Conservation (phyloP, 1,140 invertebrate genomes). For the Diploscapter pachys region DNA sequence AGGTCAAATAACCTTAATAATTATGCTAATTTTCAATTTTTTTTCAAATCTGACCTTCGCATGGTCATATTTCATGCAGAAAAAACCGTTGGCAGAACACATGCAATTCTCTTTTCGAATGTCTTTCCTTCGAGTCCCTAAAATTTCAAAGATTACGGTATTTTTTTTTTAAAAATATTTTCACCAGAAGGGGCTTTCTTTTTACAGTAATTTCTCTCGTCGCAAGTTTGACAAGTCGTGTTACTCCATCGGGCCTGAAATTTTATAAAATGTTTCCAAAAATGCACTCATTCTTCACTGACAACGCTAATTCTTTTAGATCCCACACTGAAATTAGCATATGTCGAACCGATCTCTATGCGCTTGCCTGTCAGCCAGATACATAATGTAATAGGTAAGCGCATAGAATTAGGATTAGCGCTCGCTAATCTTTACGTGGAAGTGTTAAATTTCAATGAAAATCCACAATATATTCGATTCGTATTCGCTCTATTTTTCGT, state of each 20-base stretch:
- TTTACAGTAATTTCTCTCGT: conserved; percentile 24
- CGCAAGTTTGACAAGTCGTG: conserved; percentile 43
- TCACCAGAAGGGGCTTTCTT: not conserved
- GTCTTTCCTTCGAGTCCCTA: conserved; percentile 1
- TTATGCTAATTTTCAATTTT: too few relatives aligned
- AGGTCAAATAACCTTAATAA: too few relatives aligned
- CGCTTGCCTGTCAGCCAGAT: too few relatives aligned
- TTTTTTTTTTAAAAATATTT: too few relatives aligned
- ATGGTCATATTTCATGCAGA: conserved; percentile 43
- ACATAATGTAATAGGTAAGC: too few relatives aligned
- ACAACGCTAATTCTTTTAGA: too few relatives aligned
- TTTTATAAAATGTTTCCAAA: not conserved
- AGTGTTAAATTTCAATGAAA: too few relatives aligned
- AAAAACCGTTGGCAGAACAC: conserved; percentile 38
- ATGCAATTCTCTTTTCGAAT: conserved; percentile 22
- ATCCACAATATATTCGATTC: not conserved
- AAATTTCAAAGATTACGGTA: not conserved
- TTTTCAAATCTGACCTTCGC: not conserved
- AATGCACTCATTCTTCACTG: too few relatives aligned
- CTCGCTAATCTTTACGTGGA: too few relatives aligned
- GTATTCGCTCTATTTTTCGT: conserved; percentile 1
- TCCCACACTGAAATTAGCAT: too few relatives aligned
- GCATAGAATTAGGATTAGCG: too few relatives aligned
- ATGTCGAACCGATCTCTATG: too few relatives aligned
- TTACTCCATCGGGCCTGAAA: conserved; percentile 37